Evolutionary conservation across 1,140 invertebrate genomes (phyloP), one percentile per base, ranked within the genome.

Genomic region (Tetramorium simillimum): DNA sequence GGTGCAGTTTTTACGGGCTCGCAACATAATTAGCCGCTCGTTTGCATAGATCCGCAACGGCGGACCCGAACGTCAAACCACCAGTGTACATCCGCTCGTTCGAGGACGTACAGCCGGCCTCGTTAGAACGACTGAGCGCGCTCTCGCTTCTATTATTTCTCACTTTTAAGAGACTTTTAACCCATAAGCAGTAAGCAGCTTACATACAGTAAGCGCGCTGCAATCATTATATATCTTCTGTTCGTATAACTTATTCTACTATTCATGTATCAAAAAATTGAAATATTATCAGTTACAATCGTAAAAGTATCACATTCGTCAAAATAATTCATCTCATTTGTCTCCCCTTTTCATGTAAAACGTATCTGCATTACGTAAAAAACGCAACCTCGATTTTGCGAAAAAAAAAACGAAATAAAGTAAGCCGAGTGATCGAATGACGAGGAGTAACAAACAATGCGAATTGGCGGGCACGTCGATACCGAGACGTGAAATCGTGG

Each of bases 11-110:
- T 87, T 87, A 73, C 69, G 14, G 16, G 21, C 73, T 60, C 56
- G 77, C 58, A 82, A 75, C 70, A 84, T 84, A 84, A 87, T 87
- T 86, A 65, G 28, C 51, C 70, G 60, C 76, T 86, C 67, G 65
- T 86, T 73, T 81, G 62, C 58, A 75, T 82, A 76, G 58, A 86
- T 80, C 21, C 67, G 43, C 43, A 46, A 49, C 51, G 56, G n/a
- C 53, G n/a, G 28, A 12, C 21, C 18, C 65, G 3, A 78, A 76
- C 73, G 67, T 85, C 82, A 85, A 85, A 81, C 58, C 60, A 58
- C 60, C 40, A 65, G 49, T 18, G 37, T 58, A 46, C 18, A 37
- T 60, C 40, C 70, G 46, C 51, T 62, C 49, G 60, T 67, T 24
- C 40, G 43, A 21, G 14, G 10, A 16, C 37, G 70, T 58, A 63